phyloP scores from a whole-genome alignment of 1,140 invertebrate genomes.

The Tetramorium alpestre region DNA sequence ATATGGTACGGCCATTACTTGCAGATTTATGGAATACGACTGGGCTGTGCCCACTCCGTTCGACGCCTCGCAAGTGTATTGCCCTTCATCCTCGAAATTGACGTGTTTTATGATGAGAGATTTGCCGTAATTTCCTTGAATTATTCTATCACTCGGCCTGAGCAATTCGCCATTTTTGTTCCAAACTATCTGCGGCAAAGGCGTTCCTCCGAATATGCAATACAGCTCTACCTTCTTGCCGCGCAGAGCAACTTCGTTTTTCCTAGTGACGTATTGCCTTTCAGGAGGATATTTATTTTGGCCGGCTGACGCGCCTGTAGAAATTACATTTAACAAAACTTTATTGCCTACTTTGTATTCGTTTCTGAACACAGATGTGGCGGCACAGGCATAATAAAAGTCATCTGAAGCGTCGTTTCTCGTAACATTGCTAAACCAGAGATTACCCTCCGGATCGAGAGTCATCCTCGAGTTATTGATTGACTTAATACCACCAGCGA shows the following conservation, averaged over 20 bases:
- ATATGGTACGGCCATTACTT: slow-evolving; percentile 94
- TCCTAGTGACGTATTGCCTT: slow-evolving; percentile 93
- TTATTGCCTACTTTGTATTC: slow-evolving; percentile 97
- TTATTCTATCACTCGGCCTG: slow-evolving; percentile 90
- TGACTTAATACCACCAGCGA: slow-evolving; percentile 92
- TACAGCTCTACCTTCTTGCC: slow-evolving; percentile 93
- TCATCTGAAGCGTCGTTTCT: slow-evolving; percentile 92
- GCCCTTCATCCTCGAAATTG: slow-evolving; percentile 94
- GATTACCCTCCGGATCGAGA: slow-evolving; percentile 96
- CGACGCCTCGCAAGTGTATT: slow-evolving; percentile 95
- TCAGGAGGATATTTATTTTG: slow-evolving; percentile 92
- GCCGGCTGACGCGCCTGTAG: slow-evolving; percentile 90
- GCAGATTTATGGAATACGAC: slow-evolving; percentile 93
- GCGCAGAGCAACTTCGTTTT: slow-evolving; percentile 93
- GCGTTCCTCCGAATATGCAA: slow-evolving; percentile 97
- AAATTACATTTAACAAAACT: slow-evolving; percentile 91
- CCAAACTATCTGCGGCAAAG: slow-evolving; percentile 94
- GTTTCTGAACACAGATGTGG: slow-evolving; percentile 94
- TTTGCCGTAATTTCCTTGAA: slow-evolving; percentile 96
- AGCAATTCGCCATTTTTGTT: slow-evolving; percentile 91
- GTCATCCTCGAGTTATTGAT: slow-evolving; percentile 98
- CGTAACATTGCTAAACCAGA: slow-evolving; percentile 98
- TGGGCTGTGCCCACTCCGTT: slow-evolving; percentile 95
- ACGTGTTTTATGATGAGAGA: slow-evolving; percentile 95
- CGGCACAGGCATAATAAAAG: slow-evolving; percentile 95